A percentile compares a stretch with the other conserved stretches of the same genome.
phyloP scores from a whole-genome alignment of 53 echinoderm and acorn worm genomes.

The Hippasteria phrygiana region DNA sequence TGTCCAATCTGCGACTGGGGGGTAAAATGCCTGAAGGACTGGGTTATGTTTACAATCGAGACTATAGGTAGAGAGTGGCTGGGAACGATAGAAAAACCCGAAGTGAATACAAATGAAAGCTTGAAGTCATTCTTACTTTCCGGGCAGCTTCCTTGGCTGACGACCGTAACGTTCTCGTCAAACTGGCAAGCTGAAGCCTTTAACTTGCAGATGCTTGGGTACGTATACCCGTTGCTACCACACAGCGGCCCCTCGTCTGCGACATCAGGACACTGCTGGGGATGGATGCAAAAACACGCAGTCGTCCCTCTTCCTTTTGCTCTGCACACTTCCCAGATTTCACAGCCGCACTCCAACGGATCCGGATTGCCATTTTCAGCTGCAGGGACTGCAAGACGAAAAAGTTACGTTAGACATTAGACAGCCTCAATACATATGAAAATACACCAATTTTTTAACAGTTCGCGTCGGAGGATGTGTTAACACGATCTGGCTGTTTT shows the following conservation, averaged over 20 bases:
- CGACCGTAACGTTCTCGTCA: not conserved
- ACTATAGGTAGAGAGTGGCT: too few relatives aligned
- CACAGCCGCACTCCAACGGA: not conserved
- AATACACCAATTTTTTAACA: too few relatives aligned
- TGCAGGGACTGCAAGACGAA: not conserved
- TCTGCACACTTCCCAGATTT: constrained; percentile 1
- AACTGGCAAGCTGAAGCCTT: constrained; percentile 21
- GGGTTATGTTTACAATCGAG: too few relatives aligned
- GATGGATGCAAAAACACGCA: not conserved
- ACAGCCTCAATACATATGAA: too few relatives aligned
- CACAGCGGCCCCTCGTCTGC: not conserved
- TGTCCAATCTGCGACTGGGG: too few relatives aligned
- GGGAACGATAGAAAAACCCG: not conserved
- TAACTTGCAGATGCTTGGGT: constrained; percentile 35
- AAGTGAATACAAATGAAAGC: not conserved
- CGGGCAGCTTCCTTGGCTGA: not conserved
- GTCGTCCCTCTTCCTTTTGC: not conserved
- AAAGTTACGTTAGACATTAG: not conserved
- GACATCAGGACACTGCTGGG: not conserved
- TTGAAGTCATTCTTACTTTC: not conserved
- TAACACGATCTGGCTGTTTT: too few relatives aligned
- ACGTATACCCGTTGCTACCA: constrained; percentile 7
- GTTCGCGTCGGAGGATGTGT: too few relatives aligned
- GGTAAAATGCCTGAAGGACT: too few relatives aligned
- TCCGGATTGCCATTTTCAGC: not conserved